A percentile compares a stretch with the other conserved stretches of the same genome.
These are phyloP conservation scores for Zeuzera pyrina DNA, from an alignment of 2,888 invertebrate genomes.

Conservation along the genomic window DNA sequence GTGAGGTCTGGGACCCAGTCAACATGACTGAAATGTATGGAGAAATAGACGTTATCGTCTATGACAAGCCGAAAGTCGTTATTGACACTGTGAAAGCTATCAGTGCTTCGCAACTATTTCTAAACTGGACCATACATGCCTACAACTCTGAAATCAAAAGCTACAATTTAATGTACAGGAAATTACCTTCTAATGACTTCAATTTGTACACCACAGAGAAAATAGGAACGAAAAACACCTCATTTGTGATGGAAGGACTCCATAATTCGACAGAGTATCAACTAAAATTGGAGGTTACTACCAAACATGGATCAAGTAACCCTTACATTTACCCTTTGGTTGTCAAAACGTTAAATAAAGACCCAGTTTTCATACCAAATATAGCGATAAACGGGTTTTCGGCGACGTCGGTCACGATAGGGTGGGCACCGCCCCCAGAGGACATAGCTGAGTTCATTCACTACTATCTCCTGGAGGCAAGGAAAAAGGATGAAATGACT, in stretches of 20 bases:
- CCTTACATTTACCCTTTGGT: slow-evolving; percentile 62
- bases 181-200: slow-evolving; percentile 23
- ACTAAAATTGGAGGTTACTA: slow-evolving; percentile 78
- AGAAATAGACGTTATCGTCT: slow-evolving; percentile 70
- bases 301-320: slow-evolving; percentile 75
- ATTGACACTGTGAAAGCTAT: slow-evolving; percentile 84
- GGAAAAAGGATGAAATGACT: slow-evolving; percentile 65
- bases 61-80: slow-evolving; percentile 79
- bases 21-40: slow-evolving; percentile 50
- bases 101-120: slow-evolving; percentile 80
- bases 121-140: slow-evolving; percentile 87
- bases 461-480: slow-evolving; percentile 80
- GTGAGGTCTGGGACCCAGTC: slow-evolving; percentile 39
- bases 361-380: slow-evolving; percentile 85
- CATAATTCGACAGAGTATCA: slow-evolving; percentile 78
- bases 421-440: slow-evolving; percentile 80
- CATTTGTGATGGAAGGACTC: slow-evolving; percentile 78
- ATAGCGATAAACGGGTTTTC: slow-evolving; percentile 81
- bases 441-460: slow-evolving; percentile 80
- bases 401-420: slow-evolving; percentile 84
- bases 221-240: slow-evolving; percentile 77
- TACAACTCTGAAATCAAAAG: slow-evolving; percentile 79
- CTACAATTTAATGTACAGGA: slow-evolving; percentile 72
- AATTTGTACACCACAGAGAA: slow-evolving; percentile 68
- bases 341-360: slow-evolving; percentile 77